Evolutionary conservation across 1,140 invertebrate genomes (phyloP), one percentile per base, ranked within the genome.

Genomic region (Trissolcus basalis): DNA sequence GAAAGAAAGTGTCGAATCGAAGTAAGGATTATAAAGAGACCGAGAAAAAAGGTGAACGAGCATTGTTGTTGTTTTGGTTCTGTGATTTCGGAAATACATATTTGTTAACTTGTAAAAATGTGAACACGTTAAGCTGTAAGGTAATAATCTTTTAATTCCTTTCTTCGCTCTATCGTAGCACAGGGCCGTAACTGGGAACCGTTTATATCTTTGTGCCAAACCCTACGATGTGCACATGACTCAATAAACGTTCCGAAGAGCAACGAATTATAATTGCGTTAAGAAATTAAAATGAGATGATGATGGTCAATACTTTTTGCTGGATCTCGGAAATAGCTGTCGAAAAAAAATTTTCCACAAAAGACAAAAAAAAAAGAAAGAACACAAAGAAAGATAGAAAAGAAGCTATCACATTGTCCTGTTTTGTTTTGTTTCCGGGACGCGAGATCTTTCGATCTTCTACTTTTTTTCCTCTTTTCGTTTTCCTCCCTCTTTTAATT

Each of bases 21-120:
- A 53, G 15, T 63, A 64, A 39, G 48, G 39, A 36, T 73, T n/a
- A n/a, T n/a, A n/a, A 77, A 69, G 45, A 64, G 63, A 49, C 32
- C 55, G 15, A 63, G 49, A 48, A 63, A 41, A 68, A 55, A 75
- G 60, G 61, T n/a, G n/a, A n/a, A 69, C 82, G 83, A 86, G 81
- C 82, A 84, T 87, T 85, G 83, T 87, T 87, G 83, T 85, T 81
- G 82, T 82, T 88, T 88, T 88, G 85, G 84, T 89, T 87, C 85
- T 87, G 85, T 87, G 85, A 89, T 89, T 89, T 86, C 80, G 84
- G 83, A 85, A 83, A 83, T 86, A 85, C 77, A 83, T 86, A 87
- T 88, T 88, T 83, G 82, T 86, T 87, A 87, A 82, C 83, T 83
- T 88, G 84, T 88, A 87, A 85, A 87, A 85, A 84, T 80, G 80